Percentiles rank a stretch among this genome's conserved stretches.
Conservation (phyloP, 1,140 invertebrate species). For the Hermatobates lingyangjiaoensis region DNA sequence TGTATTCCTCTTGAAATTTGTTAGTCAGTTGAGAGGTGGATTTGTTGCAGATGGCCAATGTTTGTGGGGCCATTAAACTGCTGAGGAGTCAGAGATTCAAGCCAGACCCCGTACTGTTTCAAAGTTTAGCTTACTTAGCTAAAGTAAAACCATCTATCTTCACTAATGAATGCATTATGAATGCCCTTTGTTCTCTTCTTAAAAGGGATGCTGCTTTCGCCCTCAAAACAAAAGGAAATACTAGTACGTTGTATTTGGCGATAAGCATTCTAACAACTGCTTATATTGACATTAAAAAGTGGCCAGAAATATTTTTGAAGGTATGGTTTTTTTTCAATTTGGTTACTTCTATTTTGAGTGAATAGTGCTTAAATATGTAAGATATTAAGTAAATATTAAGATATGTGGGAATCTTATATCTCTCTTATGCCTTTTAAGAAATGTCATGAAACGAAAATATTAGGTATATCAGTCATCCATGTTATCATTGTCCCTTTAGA, state of each 20-base stretch:
- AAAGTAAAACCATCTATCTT: constrained; percentile 64
- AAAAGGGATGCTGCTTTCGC: constrained; percentile 47
- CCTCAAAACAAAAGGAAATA: constrained; percentile 59
- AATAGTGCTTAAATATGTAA: no score
- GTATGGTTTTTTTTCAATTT: no score
- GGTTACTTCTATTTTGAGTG: no score
- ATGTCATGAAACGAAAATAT: no score
- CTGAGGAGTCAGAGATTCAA: constrained; percentile 50
- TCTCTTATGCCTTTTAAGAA: no score
- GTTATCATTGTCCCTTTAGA: no score
- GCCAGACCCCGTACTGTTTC: constrained; percentile 55
- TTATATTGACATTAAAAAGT: constrained; percentile 52
- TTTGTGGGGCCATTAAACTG: constrained; percentile 40
- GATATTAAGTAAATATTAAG: no score
- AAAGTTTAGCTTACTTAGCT: constrained; percentile 60
- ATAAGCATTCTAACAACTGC: constrained; percentile 69
- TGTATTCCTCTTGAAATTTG: no score
- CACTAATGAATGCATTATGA: constrained; percentile 54
- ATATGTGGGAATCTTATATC: no score
- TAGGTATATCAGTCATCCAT: no score
- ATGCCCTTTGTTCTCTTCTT: constrained; percentile 63
- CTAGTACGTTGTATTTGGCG: constrained; percentile 61
- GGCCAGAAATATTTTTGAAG: constrained; percentile 61
- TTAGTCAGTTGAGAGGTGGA: no score
- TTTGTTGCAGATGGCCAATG: constrained; percentile 24